These are phyloP conservation scores for Euura lappo DNA, from an alignment of 1,140 invertebrate genomes.

Conservation along the genomic window DNA sequence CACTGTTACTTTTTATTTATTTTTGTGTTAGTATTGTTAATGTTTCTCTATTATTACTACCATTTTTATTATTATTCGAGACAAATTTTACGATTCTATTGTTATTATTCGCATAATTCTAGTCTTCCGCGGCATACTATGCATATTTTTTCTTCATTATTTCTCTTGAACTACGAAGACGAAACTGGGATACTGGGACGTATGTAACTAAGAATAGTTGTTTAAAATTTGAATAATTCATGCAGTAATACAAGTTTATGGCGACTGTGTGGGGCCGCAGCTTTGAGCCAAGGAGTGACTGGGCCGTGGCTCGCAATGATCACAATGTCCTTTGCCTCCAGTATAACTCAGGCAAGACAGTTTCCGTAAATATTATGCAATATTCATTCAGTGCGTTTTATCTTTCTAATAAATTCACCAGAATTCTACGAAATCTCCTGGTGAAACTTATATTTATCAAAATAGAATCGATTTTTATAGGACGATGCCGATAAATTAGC, in stretches of 20 bases:
- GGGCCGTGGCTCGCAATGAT: constrained; percentile 58
- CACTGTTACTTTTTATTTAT: no score
- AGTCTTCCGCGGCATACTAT: no score
- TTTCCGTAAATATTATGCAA: background rate
- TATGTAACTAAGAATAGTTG: no score
- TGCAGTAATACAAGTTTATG: constrained; percentile 54
- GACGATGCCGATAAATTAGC: constrained; percentile 46
- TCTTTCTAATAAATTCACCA: constrained; percentile 17
- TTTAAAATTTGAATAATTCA: background rate
- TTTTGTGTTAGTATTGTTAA: no score
- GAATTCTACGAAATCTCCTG: constrained; percentile 5
- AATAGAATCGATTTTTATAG: constrained; percentile 25
- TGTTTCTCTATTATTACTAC: no score
- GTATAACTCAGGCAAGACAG: constrained; percentile 47
- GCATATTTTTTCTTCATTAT: no score
- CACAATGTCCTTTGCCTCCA: constrained; percentile 46
- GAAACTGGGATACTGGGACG: no score
- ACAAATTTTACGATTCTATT: no score
- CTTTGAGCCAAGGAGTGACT: constrained; percentile 53
- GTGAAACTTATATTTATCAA: constrained; percentile 14
- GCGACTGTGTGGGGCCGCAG: constrained; percentile 50
- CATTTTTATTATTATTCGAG: no score
- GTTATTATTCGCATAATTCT: no score
- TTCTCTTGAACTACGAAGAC: no score
- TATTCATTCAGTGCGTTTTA: constrained; percentile 9